Conservation (phyloP, 2,113 vertebrate genomes). For the Tetrax tetrax region DNA sequence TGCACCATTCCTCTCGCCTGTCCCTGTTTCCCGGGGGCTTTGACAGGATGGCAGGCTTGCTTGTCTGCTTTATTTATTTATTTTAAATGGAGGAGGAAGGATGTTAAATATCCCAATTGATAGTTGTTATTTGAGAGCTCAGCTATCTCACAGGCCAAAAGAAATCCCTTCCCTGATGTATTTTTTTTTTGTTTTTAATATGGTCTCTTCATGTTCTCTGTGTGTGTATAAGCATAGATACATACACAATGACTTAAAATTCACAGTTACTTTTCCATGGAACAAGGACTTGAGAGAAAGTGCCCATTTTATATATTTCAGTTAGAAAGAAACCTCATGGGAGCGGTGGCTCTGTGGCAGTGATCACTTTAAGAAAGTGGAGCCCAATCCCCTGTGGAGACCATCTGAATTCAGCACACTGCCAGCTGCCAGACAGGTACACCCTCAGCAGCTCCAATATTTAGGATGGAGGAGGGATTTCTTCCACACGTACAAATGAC, state of each 20-base stretch:
- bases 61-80: conserved; percentile 26
- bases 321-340: neutral
- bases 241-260: neutral
- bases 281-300: neutral
- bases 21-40: neutral
- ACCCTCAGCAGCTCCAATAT: neutral
- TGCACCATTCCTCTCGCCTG: neutral
- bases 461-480: neutral
- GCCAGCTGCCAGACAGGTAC: neutral
- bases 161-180: neutral
- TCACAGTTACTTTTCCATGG: neutral
- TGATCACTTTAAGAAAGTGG: neutral
- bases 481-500: neutral
- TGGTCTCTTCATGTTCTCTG: neutral
- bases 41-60: neutral
- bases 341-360: neutral
- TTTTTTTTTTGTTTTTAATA: neutral
- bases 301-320: neutral
- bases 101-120: neutral
- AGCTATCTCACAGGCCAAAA: neutral
- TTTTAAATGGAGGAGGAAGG: neutral
- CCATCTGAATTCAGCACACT: neutral
- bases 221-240: neutral
- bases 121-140: neutral
- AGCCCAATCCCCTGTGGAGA: neutral